A percentile compares a stretch with the other conserved stretches of the same genome.
Evolutionary conservation across 53 echinoderm and acorn worm species (phyloP).

Genomic region (Mesocentrotus franciscanus): DNA sequence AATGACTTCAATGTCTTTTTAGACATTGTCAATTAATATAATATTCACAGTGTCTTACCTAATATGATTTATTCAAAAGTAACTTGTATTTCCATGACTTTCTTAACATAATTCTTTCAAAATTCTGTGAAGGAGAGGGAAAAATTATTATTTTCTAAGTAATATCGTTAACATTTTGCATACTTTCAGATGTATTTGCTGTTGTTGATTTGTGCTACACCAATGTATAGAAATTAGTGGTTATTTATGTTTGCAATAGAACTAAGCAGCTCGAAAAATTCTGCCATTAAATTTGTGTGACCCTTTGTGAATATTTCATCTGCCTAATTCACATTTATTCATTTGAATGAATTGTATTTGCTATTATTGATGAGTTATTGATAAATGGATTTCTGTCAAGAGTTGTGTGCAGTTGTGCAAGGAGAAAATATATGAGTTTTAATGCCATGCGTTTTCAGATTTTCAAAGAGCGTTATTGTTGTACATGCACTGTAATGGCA

Average conservation of each 20-base stretch:
- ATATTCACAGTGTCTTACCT: no score
- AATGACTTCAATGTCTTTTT: no score
- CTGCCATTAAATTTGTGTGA: neutral
- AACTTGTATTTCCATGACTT: no score
- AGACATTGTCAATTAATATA: no score
- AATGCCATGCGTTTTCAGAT: no score
- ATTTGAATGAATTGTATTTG: neutral
- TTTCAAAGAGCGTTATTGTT: no score
- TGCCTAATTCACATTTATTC: neutral
- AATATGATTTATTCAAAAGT: no score
- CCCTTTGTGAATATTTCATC: neutral
- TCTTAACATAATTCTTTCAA: no score
- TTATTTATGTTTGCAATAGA: conserved; percentile 14
- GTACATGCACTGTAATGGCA: no score
- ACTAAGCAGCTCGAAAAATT: neutral
- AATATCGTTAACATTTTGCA: neutral
- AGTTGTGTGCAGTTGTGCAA: neutral
- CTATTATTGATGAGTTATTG: neutral
- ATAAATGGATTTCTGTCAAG: neutral
- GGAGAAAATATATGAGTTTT: no score
- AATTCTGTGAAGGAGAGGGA: neutral
- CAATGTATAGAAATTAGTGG: neutral
- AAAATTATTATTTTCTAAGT: neutral
- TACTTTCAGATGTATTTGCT: neutral
- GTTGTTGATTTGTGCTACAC: neutral